A percentile compares a stretch with the other conserved stretches of the same genome.
Conservation (phyloP, 2,113 vertebrate genomes). For the Pelodiscus sinensis region DNA sequence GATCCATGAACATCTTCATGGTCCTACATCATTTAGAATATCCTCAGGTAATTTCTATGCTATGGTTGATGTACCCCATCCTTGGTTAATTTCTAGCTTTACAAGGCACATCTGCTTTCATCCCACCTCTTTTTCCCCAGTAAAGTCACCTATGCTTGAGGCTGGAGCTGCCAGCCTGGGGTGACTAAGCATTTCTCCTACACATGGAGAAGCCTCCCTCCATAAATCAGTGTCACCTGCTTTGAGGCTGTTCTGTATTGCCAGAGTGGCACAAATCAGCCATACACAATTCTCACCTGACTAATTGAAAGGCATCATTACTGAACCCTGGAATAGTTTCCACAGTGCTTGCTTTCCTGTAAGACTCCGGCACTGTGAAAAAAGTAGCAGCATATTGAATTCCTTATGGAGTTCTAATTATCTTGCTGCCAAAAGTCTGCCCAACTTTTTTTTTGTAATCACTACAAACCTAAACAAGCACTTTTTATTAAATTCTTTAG, state of each 20-base stretch:
- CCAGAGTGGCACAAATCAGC: neutral
- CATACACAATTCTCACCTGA: neutral
- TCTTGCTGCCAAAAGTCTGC: conserved; percentile 52
- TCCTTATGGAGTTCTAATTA: conserved; percentile 52
- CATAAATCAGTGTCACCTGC: neutral
- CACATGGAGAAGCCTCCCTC: neutral
- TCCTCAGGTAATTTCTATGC: neutral
- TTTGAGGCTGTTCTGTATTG: neutral
- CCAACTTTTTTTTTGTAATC: neutral
- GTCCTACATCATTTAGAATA: neutral
- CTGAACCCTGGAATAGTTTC: conserved; percentile 24
- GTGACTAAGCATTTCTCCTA: neutral
- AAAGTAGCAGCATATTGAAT: conserved; percentile 29
- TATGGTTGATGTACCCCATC: neutral
- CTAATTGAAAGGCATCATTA: neutral
- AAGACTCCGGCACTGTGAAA: conserved; percentile 28
- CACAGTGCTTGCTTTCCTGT: conserved; percentile 2
- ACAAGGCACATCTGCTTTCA: neutral
- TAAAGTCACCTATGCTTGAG: neutral
- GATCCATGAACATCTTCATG: neutral
- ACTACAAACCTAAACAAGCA: neutral
- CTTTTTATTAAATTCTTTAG: conserved; percentile 46
- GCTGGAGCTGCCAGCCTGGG: neutral
- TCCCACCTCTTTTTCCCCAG: neutral
- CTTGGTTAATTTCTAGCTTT: neutral